Evolutionary conservation across 2,888 invertebrate species (phyloP).

Genomic region (Dasysyrphus tricinctus): DNA sequence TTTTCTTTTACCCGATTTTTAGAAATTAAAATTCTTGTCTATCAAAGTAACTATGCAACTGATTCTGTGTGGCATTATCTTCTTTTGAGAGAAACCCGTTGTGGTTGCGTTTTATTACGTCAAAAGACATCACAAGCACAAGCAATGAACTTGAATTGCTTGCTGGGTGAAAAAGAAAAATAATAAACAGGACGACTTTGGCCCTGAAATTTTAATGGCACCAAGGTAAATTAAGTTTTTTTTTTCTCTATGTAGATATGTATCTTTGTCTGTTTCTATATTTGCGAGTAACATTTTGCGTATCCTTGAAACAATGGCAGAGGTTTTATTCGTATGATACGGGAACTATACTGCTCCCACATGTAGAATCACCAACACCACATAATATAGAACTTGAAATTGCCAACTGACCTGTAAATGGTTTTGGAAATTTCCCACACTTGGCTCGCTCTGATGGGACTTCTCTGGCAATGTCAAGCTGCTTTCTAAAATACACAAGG

Average conservation of each 20-base stretch:
- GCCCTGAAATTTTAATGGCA: conserved; percentile 24
- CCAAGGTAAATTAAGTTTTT: conserved; percentile 51
- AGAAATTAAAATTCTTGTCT: conserved; percentile 14
- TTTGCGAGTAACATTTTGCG: conserved; percentile 39
- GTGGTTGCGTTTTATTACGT: conserved; percentile 13
- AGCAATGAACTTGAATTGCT: conserved; percentile 20
- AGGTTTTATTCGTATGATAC: conserved; percentile 27
- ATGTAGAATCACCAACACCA: neutral
- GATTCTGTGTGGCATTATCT: neutral
- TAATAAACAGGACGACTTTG: conserved; percentile 25
- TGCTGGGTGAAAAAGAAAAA: conserved; percentile 2
- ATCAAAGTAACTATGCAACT: conserved; percentile 14
- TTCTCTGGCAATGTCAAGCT: conserved; percentile 33
- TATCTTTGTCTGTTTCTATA: neutral
- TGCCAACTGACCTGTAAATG: conserved; percentile 74
- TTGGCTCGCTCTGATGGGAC: conserved; percentile 30
- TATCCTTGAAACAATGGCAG: conserved; percentile 50
- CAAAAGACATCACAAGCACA: conserved; percentile 25
- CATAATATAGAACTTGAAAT: conserved; percentile 33
- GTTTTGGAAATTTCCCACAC: conserved; percentile 40
- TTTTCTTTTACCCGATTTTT: neutral
- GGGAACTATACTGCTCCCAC: neutral
- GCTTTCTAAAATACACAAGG: conserved; percentile 34
- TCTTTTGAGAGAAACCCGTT: neutral
- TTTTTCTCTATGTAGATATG: neutral